Evolutionary conservation across 2,797 vertebrate genomes (phyloP), one percentile per base, ranked within the genome.

Genomic region (Stomatorhinus walkeri): DNA sequence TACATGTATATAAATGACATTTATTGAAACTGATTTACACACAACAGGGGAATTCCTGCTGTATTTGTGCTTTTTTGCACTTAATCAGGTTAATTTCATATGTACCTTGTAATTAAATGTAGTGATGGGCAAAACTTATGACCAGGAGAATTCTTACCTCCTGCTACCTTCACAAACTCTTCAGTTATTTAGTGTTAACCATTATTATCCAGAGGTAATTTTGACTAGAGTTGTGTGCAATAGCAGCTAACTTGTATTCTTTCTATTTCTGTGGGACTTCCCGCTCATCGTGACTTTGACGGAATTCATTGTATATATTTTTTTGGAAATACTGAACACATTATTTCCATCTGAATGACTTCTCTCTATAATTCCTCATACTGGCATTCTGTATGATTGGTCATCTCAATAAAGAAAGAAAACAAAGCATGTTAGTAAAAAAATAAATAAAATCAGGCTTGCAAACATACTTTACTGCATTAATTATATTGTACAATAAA

Each of bases 401-500:
- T 64, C n/a, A 52, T 68, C 19, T 87, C 32, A 87, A 87, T 68
- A 10, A 61, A 87, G 22, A 10, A 61, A 87, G 22, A 56, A 36
- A 32, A 16, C 2, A 56, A n/a, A 87, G 14, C 14, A 51, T 56
- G 54, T 68, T 32, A 36, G 4, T 72, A 36, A 28, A 72, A 72
- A 72, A 28, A 36, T 1, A 72, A 72, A 64, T 14, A n/a, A 81
- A 40, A 83, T 48, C 43, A 84, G 16, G 43, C n/a, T 51, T 85
- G 81, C 46, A 85, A 28, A 85, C 36, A 81, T 46, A 72, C 64
- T 72, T 72, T 72, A 72, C 43, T 49, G 43, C 48, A 85, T 28
- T 85, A 49, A 85, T 85, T 51, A 46, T 81, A 81, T 24, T 85
- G 48, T 85, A 85, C 79, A 83, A 83, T 85, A 85, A 85, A 85